A percentile compares a stretch with the other conserved stretches of the same genome.
Evolutionary conservation across 2,888 invertebrate genomes (phyloP).

Genomic region (Scotopteryx bipunctaria): DNA sequence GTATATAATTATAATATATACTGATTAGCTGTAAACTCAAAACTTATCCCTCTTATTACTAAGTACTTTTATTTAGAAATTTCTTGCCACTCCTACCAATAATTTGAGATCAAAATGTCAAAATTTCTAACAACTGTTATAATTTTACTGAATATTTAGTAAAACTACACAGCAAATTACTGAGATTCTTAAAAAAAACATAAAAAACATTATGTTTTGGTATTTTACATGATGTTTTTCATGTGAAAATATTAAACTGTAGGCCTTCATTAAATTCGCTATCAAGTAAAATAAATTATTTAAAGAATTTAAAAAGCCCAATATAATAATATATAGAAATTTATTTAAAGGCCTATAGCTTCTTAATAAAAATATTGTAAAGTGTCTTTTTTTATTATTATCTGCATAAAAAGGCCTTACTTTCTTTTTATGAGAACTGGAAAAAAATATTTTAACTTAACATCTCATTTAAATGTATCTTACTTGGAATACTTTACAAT

Average conservation of each 20-base stretch:
- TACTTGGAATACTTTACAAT: slow-evolving; percentile 21
- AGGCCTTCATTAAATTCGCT: slow-evolving; percentile 3
- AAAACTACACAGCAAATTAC: slow-evolving; percentile 28
- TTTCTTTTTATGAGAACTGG: slow-evolving; percentile 14
- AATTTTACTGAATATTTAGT: slow-evolving; percentile 38
- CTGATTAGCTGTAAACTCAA: slow-evolving; percentile 70
- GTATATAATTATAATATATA: slow-evolving; percentile 38
- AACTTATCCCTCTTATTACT: slow-evolving; percentile 79
- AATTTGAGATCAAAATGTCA: slow-evolving; percentile 6
- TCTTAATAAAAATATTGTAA: slow-evolving; percentile 31
- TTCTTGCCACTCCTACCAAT: slow-evolving; percentile 58
- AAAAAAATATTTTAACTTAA: not conserved
- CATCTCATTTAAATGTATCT: not conserved
- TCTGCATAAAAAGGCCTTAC: slow-evolving; percentile 22
- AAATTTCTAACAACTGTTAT: slow-evolving; percentile 36
- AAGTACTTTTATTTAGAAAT: slow-evolving; percentile 43
- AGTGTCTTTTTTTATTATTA: slow-evolving; percentile 5
- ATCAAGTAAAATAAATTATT: not conserved
- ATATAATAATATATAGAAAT: not conserved
- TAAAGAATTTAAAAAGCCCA: not conserved
- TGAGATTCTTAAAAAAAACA: slow-evolving; percentile 27
- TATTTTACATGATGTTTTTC: slow-evolving; percentile 52
- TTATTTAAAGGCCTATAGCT: slow-evolving; percentile 25
- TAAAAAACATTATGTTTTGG: slow-evolving; percentile 48
- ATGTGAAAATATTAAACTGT: slow-evolving; percentile 24